Base-by-base conservation (phyloP, 2,113 vertebrate genomes). In the Nannobrachium achirus region DNA sequence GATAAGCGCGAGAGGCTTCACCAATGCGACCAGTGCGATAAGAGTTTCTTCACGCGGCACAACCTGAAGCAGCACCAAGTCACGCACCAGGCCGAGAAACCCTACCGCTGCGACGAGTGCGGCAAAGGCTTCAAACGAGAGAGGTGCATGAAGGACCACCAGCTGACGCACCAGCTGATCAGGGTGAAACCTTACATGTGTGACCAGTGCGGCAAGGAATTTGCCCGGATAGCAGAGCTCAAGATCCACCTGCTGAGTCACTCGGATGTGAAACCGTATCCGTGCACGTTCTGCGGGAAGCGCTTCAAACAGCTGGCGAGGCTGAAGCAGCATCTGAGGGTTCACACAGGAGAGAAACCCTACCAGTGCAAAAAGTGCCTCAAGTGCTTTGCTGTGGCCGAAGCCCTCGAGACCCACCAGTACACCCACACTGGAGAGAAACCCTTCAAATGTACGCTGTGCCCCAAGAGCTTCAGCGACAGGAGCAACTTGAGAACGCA, bases 311-410 rank as follows among this genome's bases (percentile, higher is more conserved):
- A 68, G 1, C 25, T 2, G 4, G 5, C 49, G 0, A 73, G 71
- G 1, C 66, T 76, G 8, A 58, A 48, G 50, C 44, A 49, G 62
- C 81, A 79, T 15, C 13, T 63, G 0, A 18, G 42, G 0, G 4
- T 76, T 1, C 78, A 80, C 78, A 69, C 69, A 0, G 81, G 73
- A 0, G 81, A 77, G 56, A 80, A 68, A 20, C 77, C 70, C 0
- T 71, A 62, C 33, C 46, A 15, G 11, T 83, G 80, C 50, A 8
- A 7, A 19, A 7, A 62, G 3, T 82, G 80, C 2, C 20, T 3
- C 25, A 33, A 33, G 25, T 5, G 2, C 25, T 33, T 33, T 5
- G 1, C 25, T 33, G 0, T 33, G 25, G 25, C 1, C 3, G 1
- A 1, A 5, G 6, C 3, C 25, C 25, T 33, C 25, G 3, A 33